Evolutionary conservation across 1,140 invertebrate species (phyloP).

Genomic region (Nixonia krombeini): DNA sequence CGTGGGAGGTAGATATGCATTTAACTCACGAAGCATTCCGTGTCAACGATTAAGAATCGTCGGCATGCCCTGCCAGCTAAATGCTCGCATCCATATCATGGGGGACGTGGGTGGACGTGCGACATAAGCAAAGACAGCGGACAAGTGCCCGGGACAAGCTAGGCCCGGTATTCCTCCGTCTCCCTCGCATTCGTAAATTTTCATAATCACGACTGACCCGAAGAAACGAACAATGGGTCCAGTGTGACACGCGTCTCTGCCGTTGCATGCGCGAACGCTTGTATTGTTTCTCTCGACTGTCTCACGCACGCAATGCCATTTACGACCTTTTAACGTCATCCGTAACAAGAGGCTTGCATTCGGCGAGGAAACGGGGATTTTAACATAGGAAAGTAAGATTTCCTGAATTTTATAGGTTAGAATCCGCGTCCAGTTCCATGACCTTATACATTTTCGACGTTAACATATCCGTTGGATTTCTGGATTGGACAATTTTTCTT

Average conservation of each 20-base stretch:
- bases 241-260: conserved; percentile 21
- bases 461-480: too few relatives aligned
- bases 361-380: too few relatives aligned
- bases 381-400: too few relatives aligned
- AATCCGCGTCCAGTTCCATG: too few relatives aligned
- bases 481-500: too few relatives aligned
- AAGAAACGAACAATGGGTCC: conserved; percentile 24
- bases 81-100: conserved; percentile 65
- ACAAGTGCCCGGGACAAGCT: conserved; percentile 61
- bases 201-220: conserved; percentile 41
- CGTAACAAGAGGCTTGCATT: too few relatives aligned
- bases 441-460: too few relatives aligned
- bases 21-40: conserved; percentile 50
- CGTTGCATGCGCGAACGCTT: too few relatives aligned
- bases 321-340: too few relatives aligned
- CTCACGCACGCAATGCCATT: too few relatives aligned
- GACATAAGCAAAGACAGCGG: conserved; percentile 63
- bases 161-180: conserved; percentile 29
- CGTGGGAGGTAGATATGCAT: conserved; percentile 58
- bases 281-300: too few relatives aligned
- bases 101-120: conserved; percentile 64
- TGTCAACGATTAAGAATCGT: conserved; percentile 57
- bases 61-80: conserved; percentile 56
- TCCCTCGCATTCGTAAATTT: conserved; percentile 42
- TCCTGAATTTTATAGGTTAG: too few relatives aligned